These are phyloP conservation scores for Xanthia icteritia DNA, from an alignment of 2,888 invertebrate species.

Conservation along the genomic window DNA sequence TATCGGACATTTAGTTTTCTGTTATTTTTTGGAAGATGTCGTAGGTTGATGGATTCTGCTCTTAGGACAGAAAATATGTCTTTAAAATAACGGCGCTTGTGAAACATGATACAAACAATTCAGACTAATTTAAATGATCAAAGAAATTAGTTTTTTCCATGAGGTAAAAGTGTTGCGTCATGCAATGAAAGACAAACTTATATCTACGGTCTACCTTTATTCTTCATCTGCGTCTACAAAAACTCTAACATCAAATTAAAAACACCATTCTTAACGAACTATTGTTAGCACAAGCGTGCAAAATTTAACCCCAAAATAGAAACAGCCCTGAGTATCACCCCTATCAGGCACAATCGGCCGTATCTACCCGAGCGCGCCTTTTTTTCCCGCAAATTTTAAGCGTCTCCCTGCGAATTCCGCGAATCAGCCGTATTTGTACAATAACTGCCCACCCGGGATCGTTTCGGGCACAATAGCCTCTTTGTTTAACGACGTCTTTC, in stretches of 20 bases:
- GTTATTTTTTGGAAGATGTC: no score
- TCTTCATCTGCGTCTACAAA: conserved; percentile 1
- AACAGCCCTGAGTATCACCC: conserved; percentile 73
- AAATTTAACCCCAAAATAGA: conserved; percentile 42
- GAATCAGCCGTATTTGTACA: conserved; percentile 86
- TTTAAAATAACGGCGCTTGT: not conserved
- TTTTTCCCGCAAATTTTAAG: conserved; percentile 88
- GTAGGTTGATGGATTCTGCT: not conserved
- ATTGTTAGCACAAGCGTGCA: conserved; percentile 40
- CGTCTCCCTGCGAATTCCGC: conserved; percentile 80
- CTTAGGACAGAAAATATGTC: not conserved
- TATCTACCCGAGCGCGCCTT: conserved; percentile 77
- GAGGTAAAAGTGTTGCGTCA: not conserved
- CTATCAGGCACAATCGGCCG: conserved; percentile 78
- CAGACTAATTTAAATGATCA: not conserved
- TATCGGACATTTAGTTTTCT: not conserved
- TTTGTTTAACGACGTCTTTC: conserved; percentile 89
- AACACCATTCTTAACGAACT: conserved; percentile 48
- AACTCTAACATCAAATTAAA: not conserved
- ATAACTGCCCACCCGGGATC: conserved; percentile 84
- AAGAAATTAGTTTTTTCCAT: not conserved
- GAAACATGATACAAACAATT: not conserved
- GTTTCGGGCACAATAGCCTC: conserved; percentile 80
- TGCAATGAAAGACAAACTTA: conserved; percentile 14
- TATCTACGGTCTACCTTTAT: not conserved